These are phyloP conservation scores for Syrphus vitripennis DNA, from an alignment of 2,888 invertebrate genomes.

Conservation along the genomic window DNA sequence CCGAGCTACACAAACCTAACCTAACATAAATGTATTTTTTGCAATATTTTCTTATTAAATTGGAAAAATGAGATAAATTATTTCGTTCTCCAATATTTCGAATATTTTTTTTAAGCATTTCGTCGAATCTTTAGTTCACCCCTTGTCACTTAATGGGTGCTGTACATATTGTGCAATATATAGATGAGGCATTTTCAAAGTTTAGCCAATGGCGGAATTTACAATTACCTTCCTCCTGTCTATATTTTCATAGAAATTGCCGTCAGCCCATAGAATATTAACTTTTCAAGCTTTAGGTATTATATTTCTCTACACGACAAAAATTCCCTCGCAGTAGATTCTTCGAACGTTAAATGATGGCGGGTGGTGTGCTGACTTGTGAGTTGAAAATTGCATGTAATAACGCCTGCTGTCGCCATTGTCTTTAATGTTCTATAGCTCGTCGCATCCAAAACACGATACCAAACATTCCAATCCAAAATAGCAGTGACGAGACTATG, in stretches of 20 bases:
- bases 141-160: background rate
- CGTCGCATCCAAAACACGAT: background rate
- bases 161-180: background rate
- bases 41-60: too few relatives aligned
- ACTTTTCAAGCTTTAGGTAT: background rate
- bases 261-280: slow-evolving; percentile 35
- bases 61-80: too few relatives aligned
- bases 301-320: background rate
- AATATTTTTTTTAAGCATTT: too few relatives aligned
- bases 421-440: slow-evolving; percentile 13
- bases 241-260: slow-evolving; percentile 45
- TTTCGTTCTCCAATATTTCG: too few relatives aligned
- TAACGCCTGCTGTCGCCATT: slow-evolving; percentile 44
- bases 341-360: background rate
- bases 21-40: too few relatives aligned
- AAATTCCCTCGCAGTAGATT: background rate
- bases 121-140: too few relatives aligned
- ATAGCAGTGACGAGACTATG: background rate
- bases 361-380: background rate
- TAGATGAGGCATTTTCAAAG: slow-evolving; percentile 49
- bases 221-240: background rate
- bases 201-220: slow-evolving; percentile 56
- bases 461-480: slow-evolving; percentile 14
- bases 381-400: slow-evolving; percentile 42
- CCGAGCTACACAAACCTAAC: too few relatives aligned